phyloP scores from a whole-genome alignment of 2,888 invertebrate genomes.

The Ceraclea dissimilis region DNA sequence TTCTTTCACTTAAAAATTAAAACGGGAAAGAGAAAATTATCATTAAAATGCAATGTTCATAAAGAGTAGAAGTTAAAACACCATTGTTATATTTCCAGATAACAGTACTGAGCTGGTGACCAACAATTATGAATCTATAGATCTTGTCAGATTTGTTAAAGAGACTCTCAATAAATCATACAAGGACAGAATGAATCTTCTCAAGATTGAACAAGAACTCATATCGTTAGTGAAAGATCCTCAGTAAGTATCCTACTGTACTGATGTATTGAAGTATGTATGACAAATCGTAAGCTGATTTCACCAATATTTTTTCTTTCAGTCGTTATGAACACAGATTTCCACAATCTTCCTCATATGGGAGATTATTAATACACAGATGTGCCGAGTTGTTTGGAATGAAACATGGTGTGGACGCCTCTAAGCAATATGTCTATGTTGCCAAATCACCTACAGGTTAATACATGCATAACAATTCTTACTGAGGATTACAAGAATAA shows the following conservation, averaged over 20 bases:
- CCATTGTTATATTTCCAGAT: slow-evolving; percentile 12
- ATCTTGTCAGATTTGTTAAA: slow-evolving; percentile 80
- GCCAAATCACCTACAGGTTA: slow-evolving; percentile 59
- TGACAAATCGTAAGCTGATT: too few species aligned
- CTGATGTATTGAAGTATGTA: background rate
- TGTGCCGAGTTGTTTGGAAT: slow-evolving; percentile 90
- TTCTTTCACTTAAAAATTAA: background rate
- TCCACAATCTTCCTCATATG: slow-evolving; percentile 91
- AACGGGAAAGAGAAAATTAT: background rate
- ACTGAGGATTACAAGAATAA: too few species aligned
- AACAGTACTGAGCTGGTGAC: slow-evolving; percentile 20
- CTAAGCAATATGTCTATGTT: slow-evolving; percentile 73
- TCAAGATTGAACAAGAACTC: slow-evolving; percentile 84
- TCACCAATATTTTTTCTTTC: slow-evolving; percentile 24
- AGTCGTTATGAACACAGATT: slow-evolving; percentile 76
- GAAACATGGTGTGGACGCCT: slow-evolving; percentile 87
- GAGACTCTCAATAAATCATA: slow-evolving; percentile 86
- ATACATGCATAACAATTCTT: too few species aligned
- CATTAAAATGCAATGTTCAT: background rate
- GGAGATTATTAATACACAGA: slow-evolving; percentile 92
- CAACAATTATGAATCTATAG: slow-evolving; percentile 38
- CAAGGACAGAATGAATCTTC: slow-evolving; percentile 76
- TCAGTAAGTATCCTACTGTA: slow-evolving; percentile 59
- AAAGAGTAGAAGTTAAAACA: background rate
- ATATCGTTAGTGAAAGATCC: slow-evolving; percentile 75